Evolutionary conservation across 2,888 invertebrate genomes (phyloP), one percentile per base, ranked within the genome.

Genomic region (Sphecodes monilicornis): DNA sequence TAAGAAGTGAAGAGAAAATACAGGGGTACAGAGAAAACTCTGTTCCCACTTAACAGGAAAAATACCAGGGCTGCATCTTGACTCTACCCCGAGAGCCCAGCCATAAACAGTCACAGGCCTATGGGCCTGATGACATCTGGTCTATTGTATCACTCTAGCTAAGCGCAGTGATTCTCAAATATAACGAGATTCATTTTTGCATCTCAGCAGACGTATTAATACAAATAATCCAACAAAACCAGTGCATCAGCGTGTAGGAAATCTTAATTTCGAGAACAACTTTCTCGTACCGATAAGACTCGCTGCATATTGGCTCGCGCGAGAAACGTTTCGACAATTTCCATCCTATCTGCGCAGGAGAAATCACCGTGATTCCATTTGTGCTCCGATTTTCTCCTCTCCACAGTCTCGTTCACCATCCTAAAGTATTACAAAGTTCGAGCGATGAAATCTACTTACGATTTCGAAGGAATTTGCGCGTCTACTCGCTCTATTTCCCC

Each of bases 291-390:
- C 32, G 29, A 22, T 32, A 60, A 70, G 32, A 66, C 50, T 29
- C 32, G 50, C n/a, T n/a, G 32, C 72, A 72, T n/a, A 43, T 29
- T 70, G 29, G 18, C 41, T 43, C 22, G 8, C 22, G 8, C 46
- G 36, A n/a, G 32, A 32, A 50, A 32, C n/a, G 71, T n/a, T 74
- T 22, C 26, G 4, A 41, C 57, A 11, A 54, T 54, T 6, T 26
- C 57, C 29, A 36, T 73, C 18, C 57, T 60, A 73, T 73, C 57
- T 39, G 36, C n/a, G 11, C 50, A 29, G 18, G 39, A 74, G 39
- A n/a, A 74, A 74, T 74, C 73, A 41, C 73, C 57, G n/a, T 73
- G 57, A 73, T 73, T 73, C 73, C 73, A 73, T 73, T 73, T 73
- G 73, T 73, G 36, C 54, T 39, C 18, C 41, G 57, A 74, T 74